A percentile compares a stretch with the other conserved stretches of the same genome.
phyloP scores from a whole-genome alignment of 2,797 vertebrate species.

The Eulemur coronatus region DNA sequence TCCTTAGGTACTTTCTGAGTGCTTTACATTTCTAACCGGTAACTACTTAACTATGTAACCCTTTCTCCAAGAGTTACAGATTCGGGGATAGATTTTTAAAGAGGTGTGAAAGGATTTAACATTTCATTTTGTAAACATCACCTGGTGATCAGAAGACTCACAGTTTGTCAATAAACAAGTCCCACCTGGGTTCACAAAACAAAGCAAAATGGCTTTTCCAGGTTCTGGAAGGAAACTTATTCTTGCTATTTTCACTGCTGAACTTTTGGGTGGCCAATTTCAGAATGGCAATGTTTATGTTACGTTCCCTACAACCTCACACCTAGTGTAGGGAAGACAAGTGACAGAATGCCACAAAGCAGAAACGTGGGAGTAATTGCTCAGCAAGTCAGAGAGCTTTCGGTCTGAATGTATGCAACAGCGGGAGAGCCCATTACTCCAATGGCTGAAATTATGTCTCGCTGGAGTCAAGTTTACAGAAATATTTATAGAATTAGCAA shows the following conservation, averaged over 20 bases:
- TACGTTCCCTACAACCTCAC: neutral
- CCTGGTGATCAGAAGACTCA: slow-evolving; percentile 4
- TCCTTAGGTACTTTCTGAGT: neutral
- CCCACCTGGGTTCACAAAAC: slow-evolving; percentile 33
- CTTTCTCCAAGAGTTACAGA: slow-evolving; percentile 16
- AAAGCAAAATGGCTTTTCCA: neutral
- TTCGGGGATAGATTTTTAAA: neutral
- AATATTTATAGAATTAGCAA: slow-evolving; percentile 63
- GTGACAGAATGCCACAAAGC: neutral
- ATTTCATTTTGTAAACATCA: neutral
- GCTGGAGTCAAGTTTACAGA: slow-evolving; percentile 66
- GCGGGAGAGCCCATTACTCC: slow-evolving; percentile 59
- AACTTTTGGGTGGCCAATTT: neutral
- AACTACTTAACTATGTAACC: neutral
- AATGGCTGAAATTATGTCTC: slow-evolving; percentile 41
- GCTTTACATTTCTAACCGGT: neutral
- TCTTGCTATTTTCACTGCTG: neutral
- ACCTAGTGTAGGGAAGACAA: slow-evolving; percentile 45
- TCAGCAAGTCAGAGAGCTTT: slow-evolving; percentile 46
- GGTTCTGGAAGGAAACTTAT: slow-evolving; percentile 26
- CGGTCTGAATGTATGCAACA: neutral
- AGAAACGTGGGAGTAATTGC: slow-evolving; percentile 54
- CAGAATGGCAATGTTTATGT: slow-evolving; percentile 31
- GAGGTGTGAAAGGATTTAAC: slow-evolving; percentile 32
- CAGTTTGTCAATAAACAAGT: slow-evolving; percentile 51